phyloP scores from a whole-genome alignment of 2,888 invertebrate genomes.

The Colostygia pectinataria region DNA sequence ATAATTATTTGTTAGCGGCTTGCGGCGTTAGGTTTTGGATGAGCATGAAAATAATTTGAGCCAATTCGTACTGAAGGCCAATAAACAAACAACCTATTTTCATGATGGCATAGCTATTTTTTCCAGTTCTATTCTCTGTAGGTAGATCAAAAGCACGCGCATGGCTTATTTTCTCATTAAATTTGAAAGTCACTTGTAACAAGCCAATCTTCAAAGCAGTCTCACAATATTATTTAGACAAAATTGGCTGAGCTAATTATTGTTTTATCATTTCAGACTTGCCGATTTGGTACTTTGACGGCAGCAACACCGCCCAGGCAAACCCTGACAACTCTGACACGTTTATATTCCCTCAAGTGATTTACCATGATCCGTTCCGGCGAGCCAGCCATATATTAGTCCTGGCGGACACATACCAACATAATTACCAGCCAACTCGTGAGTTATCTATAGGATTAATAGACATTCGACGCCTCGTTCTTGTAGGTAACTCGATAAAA shows the following conservation, averaged over 20 bases:
- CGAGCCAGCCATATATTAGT: slow-evolving; percentile 88
- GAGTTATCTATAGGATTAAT: slow-evolving; percentile 33
- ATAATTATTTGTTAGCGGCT: no score
- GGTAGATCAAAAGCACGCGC: no score
- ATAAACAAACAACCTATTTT: no score
- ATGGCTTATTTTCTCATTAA: not conserved
- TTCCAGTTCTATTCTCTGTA: no score
- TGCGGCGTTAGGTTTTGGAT: no score
- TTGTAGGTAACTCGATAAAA: not conserved
- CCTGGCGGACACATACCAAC: slow-evolving; percentile 89
- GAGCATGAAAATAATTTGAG: no score
- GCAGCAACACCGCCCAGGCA: slow-evolving; percentile 87
- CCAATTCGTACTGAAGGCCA: no score
- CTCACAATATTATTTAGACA: slow-evolving; percentile 10
- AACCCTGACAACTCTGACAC: slow-evolving; percentile 87
- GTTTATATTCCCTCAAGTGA: slow-evolving; percentile 88
- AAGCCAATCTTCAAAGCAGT: slow-evolving; percentile 15
- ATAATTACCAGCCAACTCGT: slow-evolving; percentile 81
- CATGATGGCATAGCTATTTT: no score
- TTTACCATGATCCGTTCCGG: slow-evolving; percentile 92
- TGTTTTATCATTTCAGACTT: slow-evolving; percentile 74
- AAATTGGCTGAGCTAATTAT: slow-evolving; percentile 11
- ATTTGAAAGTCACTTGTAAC: not conserved
- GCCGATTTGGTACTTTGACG: slow-evolving; percentile 90
- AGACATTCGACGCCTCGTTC: not conserved